Evolutionary conservation across 2,113 vertebrate species (phyloP), one percentile per base, ranked within the genome.

Genomic region (Gila orcuttii): DNA sequence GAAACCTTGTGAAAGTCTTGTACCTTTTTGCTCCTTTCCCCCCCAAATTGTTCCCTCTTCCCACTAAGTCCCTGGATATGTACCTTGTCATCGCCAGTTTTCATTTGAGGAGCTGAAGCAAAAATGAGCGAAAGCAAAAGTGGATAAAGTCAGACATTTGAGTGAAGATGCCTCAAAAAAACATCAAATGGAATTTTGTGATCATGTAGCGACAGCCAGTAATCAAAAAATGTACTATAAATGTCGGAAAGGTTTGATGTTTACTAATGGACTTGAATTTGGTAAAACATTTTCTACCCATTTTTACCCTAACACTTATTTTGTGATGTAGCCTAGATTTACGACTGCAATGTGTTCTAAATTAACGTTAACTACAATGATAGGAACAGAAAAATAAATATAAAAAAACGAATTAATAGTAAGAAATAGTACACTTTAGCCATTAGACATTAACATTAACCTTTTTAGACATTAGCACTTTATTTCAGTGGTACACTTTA

Each of bases 41-140:
- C 33, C 36, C 36, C 36, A 39, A 39, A 39, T 6, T 39, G 31
- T 19, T 52, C 19, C 28, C 8, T 57, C 3, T 55, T 78, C 17
- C 50, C 19, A 39, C 36, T 39, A 52, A 52, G 50, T 19, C 17
- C 52, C 17, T 19, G 1, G 12, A 50, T 50, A 73, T 73, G 69
- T 42, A 45, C 25, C 47, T 36, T 39, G 5, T 39, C 36, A 31
- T 78, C 11, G n/a, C n/a, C n/a, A n/a, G 21, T 78, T 60, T 79
- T 55, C 36, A 45, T 62, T 64, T 3, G 23, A 60, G 33, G 23
- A 80, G 23, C 39, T 45, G 7, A 6, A 19, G 19, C 7, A 28
- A 28, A 28, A 28, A 60, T 79, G 55, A 79, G 78, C 23, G 45
- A 62, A 62, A 79, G 23, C 78, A 79, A 62, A 42, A n/a, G 77